Conservation (phyloP, 2,113 vertebrate species). For the Silurus meridionalis region DNA sequence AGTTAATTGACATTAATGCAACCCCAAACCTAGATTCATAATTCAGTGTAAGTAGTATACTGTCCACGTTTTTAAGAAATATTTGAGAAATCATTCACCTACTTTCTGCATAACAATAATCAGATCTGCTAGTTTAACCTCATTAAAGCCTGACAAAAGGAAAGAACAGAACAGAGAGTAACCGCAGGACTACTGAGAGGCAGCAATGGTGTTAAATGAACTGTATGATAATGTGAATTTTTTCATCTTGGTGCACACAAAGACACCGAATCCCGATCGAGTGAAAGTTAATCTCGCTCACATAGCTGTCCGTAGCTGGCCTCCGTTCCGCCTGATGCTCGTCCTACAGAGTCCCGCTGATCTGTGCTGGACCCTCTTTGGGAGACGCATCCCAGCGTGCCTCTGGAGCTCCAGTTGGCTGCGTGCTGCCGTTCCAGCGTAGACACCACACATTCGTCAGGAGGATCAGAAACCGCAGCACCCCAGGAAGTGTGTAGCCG, state of each 20-base stretch:
- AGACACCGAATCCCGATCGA: neutral
- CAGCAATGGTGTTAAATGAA: conserved; percentile 12
- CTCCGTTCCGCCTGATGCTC: conserved; percentile 64
- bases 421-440: conserved; percentile 73
- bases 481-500: conserved; percentile 71
- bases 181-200: neutral
- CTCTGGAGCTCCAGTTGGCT: conserved; percentile 70
- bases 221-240: neutral
- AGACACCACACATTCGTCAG: conserved; percentile 77
- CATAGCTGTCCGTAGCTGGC: conserved; percentile 68
- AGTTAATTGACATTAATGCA: neutral
- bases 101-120: neutral
- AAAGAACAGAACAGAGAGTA: neutral
- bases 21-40: neutral
- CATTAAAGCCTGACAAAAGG: neutral
- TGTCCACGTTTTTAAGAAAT: neutral
- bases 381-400: conserved; percentile 64
- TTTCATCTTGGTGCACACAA: neutral
- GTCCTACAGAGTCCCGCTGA: conserved; percentile 60
- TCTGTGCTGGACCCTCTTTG: conserved; percentile 68
- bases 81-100: neutral
- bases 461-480: conserved; percentile 62
- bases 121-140: neutral
- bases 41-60: neutral
- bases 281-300: conserved; percentile 54